Conservation (phyloP, 2,888 invertebrate genomes). For the Stenodema calcarata region DNA sequence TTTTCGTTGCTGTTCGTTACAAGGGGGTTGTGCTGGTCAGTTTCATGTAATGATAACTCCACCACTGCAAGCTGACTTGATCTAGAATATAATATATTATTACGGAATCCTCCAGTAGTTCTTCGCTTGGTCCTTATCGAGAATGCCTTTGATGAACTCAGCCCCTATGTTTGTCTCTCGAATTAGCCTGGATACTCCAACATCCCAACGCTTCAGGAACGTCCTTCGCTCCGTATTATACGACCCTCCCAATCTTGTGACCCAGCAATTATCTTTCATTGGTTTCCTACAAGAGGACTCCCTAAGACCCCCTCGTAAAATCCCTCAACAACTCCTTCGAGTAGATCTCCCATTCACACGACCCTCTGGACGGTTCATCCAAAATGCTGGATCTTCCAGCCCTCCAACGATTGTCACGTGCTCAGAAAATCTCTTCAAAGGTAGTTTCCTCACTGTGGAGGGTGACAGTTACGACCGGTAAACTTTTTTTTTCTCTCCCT, state of each 20-base stretch:
- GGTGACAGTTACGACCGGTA: slow-evolving; percentile 24
- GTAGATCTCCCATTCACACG: not conserved
- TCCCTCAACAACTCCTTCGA: not conserved
- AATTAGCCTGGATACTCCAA: not conserved
- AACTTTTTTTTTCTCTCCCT: not conserved
- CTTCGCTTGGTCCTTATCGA: not conserved
- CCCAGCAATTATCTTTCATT: not conserved
- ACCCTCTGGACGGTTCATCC: not conserved
- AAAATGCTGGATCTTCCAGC: not conserved
- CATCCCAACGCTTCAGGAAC: not conserved
- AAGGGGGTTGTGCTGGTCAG: too few relatives aligned
- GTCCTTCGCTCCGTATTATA: not conserved
- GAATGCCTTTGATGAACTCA: not conserved
- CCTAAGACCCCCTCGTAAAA: not conserved
- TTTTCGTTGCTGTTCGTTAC: too few relatives aligned
- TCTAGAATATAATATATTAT: too few relatives aligned
- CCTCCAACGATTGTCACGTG: slow-evolving; percentile 3
- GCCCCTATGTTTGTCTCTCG: not conserved
- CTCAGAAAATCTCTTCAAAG: not conserved
- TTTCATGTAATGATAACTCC: too few relatives aligned
- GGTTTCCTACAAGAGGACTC: not conserved
- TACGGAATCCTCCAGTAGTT: too few relatives aligned
- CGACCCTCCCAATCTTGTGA: not conserved
- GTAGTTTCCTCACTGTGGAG: not conserved
- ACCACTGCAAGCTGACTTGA: too few relatives aligned